Evolutionary conservation across 2,888 invertebrate species (phyloP).

Genomic region (Melanargia galathea): DNA sequence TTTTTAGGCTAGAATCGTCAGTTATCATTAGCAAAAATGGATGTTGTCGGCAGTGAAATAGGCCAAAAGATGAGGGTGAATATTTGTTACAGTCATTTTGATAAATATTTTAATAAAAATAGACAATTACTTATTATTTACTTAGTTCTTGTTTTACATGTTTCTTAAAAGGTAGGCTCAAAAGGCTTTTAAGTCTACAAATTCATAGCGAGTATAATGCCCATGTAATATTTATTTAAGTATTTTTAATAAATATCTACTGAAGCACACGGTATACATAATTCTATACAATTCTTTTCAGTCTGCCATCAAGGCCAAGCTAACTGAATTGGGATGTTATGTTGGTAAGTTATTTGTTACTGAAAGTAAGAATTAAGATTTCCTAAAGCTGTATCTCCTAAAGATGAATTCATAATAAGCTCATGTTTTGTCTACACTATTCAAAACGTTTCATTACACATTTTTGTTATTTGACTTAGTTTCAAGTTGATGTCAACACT

Average conservation of each 20-base stretch:
- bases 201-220: too few species aligned
- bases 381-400: too few species aligned
- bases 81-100: conserved; percentile 38
- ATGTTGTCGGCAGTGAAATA: conserved; percentile 91
- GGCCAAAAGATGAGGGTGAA: conserved; percentile 93
- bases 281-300: conserved; percentile 71
- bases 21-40: conserved; percentile 78
- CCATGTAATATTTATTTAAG: too few species aligned
- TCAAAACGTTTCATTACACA: too few species aligned
- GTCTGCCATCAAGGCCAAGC: conserved; percentile 97
- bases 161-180: background rate
- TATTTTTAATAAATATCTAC: background rate
- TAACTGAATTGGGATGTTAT: conserved; percentile 96
- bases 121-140: conserved; percentile 53
- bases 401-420: too few species aligned
- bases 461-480: too few species aligned
- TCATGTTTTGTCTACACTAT: too few species aligned
- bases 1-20: conserved; percentile 22
- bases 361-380: too few species aligned
- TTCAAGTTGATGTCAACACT: too few species aligned
- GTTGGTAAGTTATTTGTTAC: conserved; percentile 85
- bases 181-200: too few species aligned
- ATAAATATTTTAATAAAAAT: conserved; percentile 19
- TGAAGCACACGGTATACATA: background rate
- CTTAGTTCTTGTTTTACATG: conserved; percentile 5